Evolutionary conservation across 2,797 vertebrate species (phyloP), one percentile per base, ranked within the genome.

Genomic region (Schizothorax lantsangensis): DNA sequence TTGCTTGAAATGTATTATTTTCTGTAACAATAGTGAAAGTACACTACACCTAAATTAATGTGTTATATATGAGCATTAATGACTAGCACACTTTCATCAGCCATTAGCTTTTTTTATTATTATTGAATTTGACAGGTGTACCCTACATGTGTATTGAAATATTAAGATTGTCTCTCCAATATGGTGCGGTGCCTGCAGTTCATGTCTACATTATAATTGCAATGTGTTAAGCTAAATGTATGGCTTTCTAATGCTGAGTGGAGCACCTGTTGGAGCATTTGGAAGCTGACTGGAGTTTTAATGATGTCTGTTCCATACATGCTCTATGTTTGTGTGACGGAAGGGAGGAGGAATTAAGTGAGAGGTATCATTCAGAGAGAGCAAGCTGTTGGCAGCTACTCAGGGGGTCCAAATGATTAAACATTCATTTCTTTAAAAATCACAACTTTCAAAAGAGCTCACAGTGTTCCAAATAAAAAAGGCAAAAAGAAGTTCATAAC

Each of bases 341-440:
- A 71, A 14, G 14, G 38, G 26, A 81, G 15, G 11, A 49, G 12
- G 77, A 14, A 79, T 71, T 59, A 80, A 72, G 26, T 43, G 72
- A 79, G 68, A 79, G 77, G 74, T 75, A 66, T 64, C 59, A 73
- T 86, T 86, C 38, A 80, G 38, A 78, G 64, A 85, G 30, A 59
- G 33, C 40, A 19, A 49, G 84, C 40, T 74, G 30, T 82, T 78
- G 33, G 4, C 62, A 36, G 40, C 62, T 69, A n/a, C 77, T 49
- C 81, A 36, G 73, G 68, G 71, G 74, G 81, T 88, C 85, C 79
- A 77, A 85, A 45, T 79, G 33, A 82, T 80, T 79, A 90, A 84
- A 57, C 15, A 45, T 45, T 62, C 8, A 69, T 38, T 79, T 57
- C 69, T 87, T 81, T 23, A 83, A 59, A 87, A 84, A 84, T 84